A percentile compares a stretch with the other conserved stretches of the same genome.
Evolutionary conservation across 2,113 vertebrate species (phyloP).

Genomic region (Strigops habroptila): DNA sequence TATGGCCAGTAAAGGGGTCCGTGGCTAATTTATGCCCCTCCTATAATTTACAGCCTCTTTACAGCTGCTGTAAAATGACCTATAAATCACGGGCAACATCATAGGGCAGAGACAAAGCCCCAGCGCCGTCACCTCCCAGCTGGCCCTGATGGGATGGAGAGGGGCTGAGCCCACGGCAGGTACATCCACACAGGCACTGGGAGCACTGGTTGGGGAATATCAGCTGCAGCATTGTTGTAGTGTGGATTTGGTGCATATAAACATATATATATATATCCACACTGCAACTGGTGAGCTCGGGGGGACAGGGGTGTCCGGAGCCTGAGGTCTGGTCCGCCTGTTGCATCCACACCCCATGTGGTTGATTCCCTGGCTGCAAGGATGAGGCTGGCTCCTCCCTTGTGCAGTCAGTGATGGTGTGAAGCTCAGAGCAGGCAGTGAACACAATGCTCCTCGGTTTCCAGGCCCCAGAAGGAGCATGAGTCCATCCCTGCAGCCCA

Average conservation of each 20-base stretch:
- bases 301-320: neutral
- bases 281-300: neutral
- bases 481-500: neutral
- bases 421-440: neutral
- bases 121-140: slow-evolving; percentile 9
- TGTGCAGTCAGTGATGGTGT: neutral
- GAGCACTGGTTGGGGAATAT: neutral
- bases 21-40: slow-evolving; percentile 66
- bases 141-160: neutral
- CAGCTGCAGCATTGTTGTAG: neutral
- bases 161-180: neutral
- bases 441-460: no score
- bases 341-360: neutral
- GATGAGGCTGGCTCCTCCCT: neutral
- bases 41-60: slow-evolving; percentile 70
- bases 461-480: neutral
- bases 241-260: neutral
- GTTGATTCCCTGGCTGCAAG: neutral
- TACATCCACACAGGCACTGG: neutral
- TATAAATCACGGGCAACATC: slow-evolving; percentile 59
- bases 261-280: neutral
- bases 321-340: neutral
- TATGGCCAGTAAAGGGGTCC: slow-evolving; percentile 65
- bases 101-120: slow-evolving; percentile 27
- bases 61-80: slow-evolving; percentile 67